These are phyloP conservation scores for Eidolon dupreanum DNA, from an alignment of 2,797 vertebrate species.

Conservation along the genomic window DNA sequence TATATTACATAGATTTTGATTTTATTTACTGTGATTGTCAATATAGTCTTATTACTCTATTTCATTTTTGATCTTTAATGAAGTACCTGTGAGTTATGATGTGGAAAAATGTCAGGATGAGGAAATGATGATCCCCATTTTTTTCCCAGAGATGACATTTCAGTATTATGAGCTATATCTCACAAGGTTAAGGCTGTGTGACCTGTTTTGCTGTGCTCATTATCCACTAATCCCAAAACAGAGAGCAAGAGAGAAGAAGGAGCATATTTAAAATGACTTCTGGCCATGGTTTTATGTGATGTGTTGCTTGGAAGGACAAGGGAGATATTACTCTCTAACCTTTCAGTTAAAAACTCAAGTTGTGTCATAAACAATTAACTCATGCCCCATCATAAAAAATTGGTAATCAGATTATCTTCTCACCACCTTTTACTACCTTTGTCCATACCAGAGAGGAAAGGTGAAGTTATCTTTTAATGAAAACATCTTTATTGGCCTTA, in stretches of 20 bases:
- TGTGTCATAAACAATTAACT: conserved; percentile 5
- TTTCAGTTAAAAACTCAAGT: not conserved
- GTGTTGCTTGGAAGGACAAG: not conserved
- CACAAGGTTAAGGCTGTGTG: conserved; percentile 63
- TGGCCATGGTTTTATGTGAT: not conserved
- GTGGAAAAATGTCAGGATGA: conserved; percentile 75
- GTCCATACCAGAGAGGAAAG: not conserved
- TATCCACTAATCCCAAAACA: conserved; percentile 51
- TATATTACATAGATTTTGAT: conserved; percentile 68
- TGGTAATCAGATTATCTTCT: not conserved
- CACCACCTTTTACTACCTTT: not conserved
- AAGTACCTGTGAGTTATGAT: conserved; percentile 74
- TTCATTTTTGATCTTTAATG: conserved; percentile 76
- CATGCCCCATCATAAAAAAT: not conserved
- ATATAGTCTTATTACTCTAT: conserved; percentile 71
- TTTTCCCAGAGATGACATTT: conserved; percentile 60
- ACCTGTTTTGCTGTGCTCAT: conserved; percentile 60
- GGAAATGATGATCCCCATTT: conserved; percentile 71
- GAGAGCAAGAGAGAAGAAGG: not conserved
- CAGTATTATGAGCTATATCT: conserved; percentile 71
- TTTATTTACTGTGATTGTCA: conserved; percentile 71
- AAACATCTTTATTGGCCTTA: not conserved
- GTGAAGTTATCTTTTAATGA: not conserved
- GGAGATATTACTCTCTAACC: not conserved
- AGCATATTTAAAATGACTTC: not conserved